phyloP scores from a whole-genome alignment of 2,888 invertebrate genomes.

The Athalia cordata region DNA sequence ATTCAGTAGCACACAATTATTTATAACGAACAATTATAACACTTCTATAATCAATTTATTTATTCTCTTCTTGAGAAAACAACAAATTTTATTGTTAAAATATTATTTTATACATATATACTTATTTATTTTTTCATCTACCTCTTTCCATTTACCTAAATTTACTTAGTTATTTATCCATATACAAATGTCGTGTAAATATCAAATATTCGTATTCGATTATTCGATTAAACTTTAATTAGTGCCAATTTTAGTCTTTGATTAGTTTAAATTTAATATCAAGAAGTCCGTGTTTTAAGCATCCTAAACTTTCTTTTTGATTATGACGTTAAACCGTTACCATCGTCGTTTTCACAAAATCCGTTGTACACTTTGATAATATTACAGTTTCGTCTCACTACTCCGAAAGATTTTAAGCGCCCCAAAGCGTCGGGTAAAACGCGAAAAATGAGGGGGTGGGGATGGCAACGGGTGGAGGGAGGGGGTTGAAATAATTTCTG shows the following conservation, averaged over 20 bases:
- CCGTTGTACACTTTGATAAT: too few relatives aligned
- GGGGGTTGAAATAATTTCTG: background rate
- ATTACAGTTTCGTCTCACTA: too few relatives aligned
- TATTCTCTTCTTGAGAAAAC: background rate
- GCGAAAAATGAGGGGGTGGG: background rate
- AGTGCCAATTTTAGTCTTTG: background rate
- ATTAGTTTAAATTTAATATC: slow-evolving; percentile 2
- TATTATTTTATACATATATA: background rate
- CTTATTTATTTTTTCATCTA: background rate
- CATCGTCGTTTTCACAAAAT: too few relatives aligned
- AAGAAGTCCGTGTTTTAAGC: slow-evolving; percentile 36
- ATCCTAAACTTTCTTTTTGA: slow-evolving; percentile 2
- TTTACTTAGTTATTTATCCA: background rate
- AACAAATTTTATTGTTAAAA: background rate
- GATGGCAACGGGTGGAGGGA: background rate
- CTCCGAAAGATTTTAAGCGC: background rate
- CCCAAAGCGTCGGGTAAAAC: slow-evolving; percentile 6
- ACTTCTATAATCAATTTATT: too few relatives aligned
- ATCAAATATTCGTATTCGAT: too few relatives aligned
- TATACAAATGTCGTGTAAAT: background rate
- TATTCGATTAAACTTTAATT: background rate
- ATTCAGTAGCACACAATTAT: slow-evolving; percentile 6
- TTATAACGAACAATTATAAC: background rate
- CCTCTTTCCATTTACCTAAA: background rate
- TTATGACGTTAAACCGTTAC: background rate